Conservation (phyloP, 2,797 vertebrate species). For the Sebastes cheni region DNA sequence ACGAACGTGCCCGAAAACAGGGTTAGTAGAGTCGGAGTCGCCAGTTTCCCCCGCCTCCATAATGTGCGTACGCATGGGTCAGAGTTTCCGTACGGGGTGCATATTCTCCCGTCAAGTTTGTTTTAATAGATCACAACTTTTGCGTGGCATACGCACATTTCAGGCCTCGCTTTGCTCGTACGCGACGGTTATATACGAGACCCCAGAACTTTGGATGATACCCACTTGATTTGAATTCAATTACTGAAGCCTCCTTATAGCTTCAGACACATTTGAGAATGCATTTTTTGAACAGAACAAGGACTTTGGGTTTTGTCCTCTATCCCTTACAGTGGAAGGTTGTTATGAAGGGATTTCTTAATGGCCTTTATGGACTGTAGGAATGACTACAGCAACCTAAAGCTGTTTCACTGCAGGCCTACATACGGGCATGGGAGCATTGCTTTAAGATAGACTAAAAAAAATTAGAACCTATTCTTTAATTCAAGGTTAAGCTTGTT, state of each 20-base stretch:
- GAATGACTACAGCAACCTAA: not conserved
- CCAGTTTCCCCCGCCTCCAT: no score
- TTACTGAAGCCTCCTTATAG: not conserved
- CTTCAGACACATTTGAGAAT: not conserved
- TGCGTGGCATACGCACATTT: no score
- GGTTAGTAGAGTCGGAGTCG: not conserved
- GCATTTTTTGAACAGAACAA: not conserved
- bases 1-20: not conserved
- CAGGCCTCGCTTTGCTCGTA: no score
- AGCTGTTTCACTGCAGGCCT: not conserved
- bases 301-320: not conserved
- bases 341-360: not conserved
- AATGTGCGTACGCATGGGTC: accelerated
- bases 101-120: no score
- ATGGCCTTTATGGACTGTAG: not conserved
- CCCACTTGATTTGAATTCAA: not conserved
- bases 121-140: no score
- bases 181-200: no score
- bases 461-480: no score
- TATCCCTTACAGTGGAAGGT: not conserved
- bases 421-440: no score
- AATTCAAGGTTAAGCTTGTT: not conserved
- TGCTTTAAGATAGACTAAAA: not conserved
- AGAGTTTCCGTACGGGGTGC: no score
- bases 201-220: no score